Base-by-base conservation (phyloP, 2,888 invertebrate genomes). In the Pecten maximus region DNA sequence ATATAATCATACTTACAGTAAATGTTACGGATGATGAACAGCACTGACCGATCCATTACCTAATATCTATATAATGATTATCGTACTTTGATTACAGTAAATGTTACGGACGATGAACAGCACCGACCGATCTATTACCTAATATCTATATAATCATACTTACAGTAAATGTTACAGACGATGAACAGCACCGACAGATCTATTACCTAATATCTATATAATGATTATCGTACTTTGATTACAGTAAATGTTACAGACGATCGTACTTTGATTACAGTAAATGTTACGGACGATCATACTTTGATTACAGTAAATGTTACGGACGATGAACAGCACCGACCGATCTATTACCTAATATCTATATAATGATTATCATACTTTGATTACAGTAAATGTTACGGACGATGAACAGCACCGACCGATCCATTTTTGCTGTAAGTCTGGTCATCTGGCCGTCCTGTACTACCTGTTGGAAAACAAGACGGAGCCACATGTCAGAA, bases 351-450 rank as follows among this genome's bases (percentile, higher is more conserved):
- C 48, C 48, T 19, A 16, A 48, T 48, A 48, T 48, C 48, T 48
- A 19, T 48, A 4, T 48, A 48, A 48, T 87, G 16, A 48, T 8
- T 54, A 54, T 54, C 6, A 23, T n/a, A n/a, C 89, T 87, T 91
- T 44, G 90, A 35, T 94, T 95, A 54, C 95, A 97, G 97, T 97
- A 19, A 95, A 96, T 91, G 95, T 97, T 19, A 96, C 96, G 44
- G 97, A 97, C 93, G 97, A 97, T 93, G 97, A 97, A 93, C 97
- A 97, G 54, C 97, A 97, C 94, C 95, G 96, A 10, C 96, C 97
- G 0, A 94, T 97, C 4, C 97, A 97, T 93, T 97, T 97, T 94
- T 97, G 97, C 90, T 96, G 97, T 90, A 97, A 97, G 92, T 96
- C 96, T 0, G 97, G 97, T 1, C 97, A 97, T 91, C 94, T 96